Evolutionary conservation across 2,888 invertebrate species (phyloP).

Genomic region (Mythimna loreyi): DNA sequence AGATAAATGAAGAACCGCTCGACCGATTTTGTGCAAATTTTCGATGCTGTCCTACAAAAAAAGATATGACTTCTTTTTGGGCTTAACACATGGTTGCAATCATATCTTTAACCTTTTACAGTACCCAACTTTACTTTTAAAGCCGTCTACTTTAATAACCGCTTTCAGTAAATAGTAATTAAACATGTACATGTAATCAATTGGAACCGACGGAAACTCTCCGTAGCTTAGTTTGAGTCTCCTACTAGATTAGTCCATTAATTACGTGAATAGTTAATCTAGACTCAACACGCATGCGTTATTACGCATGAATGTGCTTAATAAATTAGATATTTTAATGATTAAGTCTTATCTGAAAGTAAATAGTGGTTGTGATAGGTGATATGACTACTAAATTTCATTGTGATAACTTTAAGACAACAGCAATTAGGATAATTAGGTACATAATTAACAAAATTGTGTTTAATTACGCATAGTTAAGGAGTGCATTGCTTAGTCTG

Average conservation of each 20-base stretch:
- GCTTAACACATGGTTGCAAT: no score
- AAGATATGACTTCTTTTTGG: no score
- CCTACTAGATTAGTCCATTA: conserved; percentile 49
- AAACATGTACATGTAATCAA: conserved; percentile 47
- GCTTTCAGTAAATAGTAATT: conserved; percentile 13
- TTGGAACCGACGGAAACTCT: conserved; percentile 64
- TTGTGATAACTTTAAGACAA: background rate
- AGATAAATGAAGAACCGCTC: no score
- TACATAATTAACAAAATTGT: no score
- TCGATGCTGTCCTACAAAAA: no score
- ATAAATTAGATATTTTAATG: conserved; percentile 5
- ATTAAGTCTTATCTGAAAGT: conserved; percentile 8
- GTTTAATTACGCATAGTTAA: no score
- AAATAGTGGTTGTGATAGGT: background rate
- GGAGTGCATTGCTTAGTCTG: no score
- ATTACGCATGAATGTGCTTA: conserved; percentile 8
- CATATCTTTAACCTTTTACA: no score
- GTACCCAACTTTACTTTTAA: no score
- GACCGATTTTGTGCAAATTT: no score
- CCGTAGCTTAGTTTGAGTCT: conserved; percentile 56
- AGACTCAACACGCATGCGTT: conserved; percentile 21
- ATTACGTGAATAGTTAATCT: conserved; percentile 49
- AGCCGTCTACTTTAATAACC: background rate
- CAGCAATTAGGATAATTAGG: no score
- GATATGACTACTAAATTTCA: background rate